Percentiles rank a stretch among this genome's conserved stretches.
phyloP scores from a whole-genome alignment of 2,888 invertebrate species.

The Plagodis dolabraria region DNA sequence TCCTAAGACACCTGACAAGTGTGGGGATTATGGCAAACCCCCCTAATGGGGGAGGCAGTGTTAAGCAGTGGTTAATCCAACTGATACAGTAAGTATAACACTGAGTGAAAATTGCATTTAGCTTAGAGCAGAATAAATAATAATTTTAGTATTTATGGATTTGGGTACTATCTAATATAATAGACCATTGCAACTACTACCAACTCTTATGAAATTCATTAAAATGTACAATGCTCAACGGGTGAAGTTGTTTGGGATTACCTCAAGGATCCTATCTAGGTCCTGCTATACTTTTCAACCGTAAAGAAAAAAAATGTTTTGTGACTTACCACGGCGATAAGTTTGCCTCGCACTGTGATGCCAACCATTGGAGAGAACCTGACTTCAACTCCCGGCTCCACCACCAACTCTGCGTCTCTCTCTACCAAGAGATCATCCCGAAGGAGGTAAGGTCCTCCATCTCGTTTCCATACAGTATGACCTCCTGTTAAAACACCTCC shows the following conservation, averaged over 20 bases:
- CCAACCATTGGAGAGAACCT: slow-evolving; percentile 96
- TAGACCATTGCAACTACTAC: too few species aligned
- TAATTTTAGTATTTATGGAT: too few species aligned
- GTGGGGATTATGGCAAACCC: too few species aligned
- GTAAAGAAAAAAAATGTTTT: neutral
- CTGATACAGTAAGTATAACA: too few species aligned
- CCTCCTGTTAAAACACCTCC: slow-evolving; percentile 87
- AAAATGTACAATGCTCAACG: too few species aligned
- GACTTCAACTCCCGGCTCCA: slow-evolving; percentile 96
- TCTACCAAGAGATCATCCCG: slow-evolving; percentile 93
- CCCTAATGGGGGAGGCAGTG: too few species aligned
- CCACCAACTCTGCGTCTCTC: slow-evolving; percentile 90
- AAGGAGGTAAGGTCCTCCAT: slow-evolving; percentile 90
- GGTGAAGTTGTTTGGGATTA: slow-evolving; percentile 6
- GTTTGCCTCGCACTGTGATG: slow-evolving; percentile 95
- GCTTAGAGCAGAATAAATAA: too few species aligned
- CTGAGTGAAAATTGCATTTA: too few species aligned
- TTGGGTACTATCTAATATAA: too few species aligned
- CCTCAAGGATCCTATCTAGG: slow-evolving; percentile 22
- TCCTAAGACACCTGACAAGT: too few species aligned
- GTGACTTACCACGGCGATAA: slow-evolving; percentile 93
- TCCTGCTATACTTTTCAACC: slow-evolving; percentile 10
- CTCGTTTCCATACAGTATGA: slow-evolving; percentile 80
- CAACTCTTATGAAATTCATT: too few species aligned
- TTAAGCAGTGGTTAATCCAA: too few species aligned